phyloP scores from a whole-genome alignment of 2,797 vertebrate genomes.

The Squalus acanthias region DNA sequence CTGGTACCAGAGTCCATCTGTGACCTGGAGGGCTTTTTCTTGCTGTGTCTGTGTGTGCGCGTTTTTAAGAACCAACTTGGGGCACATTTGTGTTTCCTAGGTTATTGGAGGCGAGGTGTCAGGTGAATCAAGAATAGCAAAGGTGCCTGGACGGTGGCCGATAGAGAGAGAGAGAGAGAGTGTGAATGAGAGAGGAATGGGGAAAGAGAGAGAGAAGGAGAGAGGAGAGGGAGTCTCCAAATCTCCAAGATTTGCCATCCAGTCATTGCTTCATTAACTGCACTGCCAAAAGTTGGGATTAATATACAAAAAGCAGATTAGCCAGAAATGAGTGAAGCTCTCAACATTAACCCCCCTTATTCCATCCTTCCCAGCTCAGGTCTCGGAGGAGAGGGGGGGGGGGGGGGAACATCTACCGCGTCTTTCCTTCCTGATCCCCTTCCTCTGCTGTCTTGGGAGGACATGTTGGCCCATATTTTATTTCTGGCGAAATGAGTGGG shows the following conservation, averaged over 20 bases:
- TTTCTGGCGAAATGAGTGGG: slow-evolving; percentile 41
- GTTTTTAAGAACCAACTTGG: background rate
- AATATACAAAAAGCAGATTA: background rate
- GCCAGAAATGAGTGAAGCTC: background rate
- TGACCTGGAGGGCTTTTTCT: background rate
- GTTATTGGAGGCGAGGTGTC: background rate
- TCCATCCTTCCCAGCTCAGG: background rate
- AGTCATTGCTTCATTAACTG: background rate
- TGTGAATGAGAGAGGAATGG: background rate
- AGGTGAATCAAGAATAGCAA: background rate
- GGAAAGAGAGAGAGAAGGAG: background rate
- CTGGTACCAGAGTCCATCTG: no score
- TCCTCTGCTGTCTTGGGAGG: slow-evolving; percentile 45
- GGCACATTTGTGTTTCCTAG: background rate
- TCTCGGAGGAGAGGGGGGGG: background rate
- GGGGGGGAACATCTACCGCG: background rate
- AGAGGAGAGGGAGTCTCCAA: background rate
- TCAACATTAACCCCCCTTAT: background rate
- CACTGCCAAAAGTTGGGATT: background rate
- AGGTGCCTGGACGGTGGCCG: slow-evolving; percentile 11
- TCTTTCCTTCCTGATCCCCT: slow-evolving; percentile 24
- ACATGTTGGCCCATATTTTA: slow-evolving; percentile 44
- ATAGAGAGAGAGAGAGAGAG: slow-evolving; percentile 1
- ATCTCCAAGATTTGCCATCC: background rate
- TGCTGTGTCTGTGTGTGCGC: background rate